Evolutionary conservation across 1,140 invertebrate species (phyloP).

Genomic region (Eumaeus atala): DNA sequence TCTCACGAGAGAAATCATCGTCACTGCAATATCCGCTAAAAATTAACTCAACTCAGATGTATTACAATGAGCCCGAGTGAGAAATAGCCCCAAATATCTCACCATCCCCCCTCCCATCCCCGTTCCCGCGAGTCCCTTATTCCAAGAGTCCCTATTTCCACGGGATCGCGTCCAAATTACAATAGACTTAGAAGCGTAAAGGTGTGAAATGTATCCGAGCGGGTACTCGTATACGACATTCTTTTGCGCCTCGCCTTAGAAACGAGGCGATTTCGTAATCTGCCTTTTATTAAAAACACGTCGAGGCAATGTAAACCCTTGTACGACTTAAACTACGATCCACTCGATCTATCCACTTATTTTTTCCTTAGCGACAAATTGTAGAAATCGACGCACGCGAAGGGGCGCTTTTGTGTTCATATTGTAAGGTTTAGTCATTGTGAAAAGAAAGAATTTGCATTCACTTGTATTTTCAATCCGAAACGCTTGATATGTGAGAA

Average conservation of each 20-base stretch:
- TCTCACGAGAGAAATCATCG: too few relatives aligned
- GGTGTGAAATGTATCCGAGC: conserved; percentile 68
- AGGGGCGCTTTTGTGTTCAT: conserved; percentile 26
- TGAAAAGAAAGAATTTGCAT: conserved; percentile 47
- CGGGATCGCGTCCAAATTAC: conserved; percentile 64
- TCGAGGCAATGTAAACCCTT: conserved; percentile 16
- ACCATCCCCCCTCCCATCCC: conserved; percentile 59
- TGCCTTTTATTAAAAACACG: conserved; percentile 67
- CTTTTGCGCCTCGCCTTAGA: conserved; percentile 56
- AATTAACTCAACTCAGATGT: too few relatives aligned
- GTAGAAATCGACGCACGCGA: conserved; percentile 21
- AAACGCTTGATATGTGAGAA: conserved; percentile 41
- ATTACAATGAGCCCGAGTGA: conserved; percentile 46
- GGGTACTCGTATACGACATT: conserved; percentile 68
- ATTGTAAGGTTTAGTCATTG: conserved; percentile 39
- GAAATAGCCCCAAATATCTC: conserved; percentile 63
- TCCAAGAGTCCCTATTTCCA: too few relatives aligned
- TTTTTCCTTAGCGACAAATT: conserved; percentile 27
- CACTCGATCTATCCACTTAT: conserved; percentile 24
- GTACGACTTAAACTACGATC: conserved; percentile 17
- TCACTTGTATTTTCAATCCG: conserved; percentile 34
- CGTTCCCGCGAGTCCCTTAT: too few relatives aligned
- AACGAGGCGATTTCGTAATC: conserved; percentile 56
- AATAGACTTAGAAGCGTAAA: conserved; percentile 70
- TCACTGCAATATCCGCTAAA: not conserved